Conservation (phyloP, 1,140 invertebrate species). For the Zophobas atratus region DNA sequence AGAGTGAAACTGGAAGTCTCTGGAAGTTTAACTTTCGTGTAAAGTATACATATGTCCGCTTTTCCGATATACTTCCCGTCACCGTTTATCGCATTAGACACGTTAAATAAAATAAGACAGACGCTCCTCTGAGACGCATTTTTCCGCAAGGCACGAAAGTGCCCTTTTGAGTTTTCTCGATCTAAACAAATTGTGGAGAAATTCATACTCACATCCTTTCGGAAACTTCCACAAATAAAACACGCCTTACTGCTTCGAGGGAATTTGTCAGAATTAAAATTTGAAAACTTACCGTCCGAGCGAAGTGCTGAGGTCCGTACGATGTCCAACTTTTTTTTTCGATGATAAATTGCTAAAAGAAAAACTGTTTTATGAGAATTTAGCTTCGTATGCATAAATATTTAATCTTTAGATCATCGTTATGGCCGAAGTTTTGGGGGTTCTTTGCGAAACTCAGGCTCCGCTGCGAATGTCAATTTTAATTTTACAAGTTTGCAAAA, state of each 20-base stretch:
- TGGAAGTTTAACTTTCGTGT: background rate
- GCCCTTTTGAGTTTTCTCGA: slow-evolving; percentile 30
- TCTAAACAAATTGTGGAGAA: slow-evolving; percentile 39
- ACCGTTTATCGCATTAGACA: slow-evolving; percentile 31
- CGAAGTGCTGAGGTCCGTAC: slow-evolving; percentile 19
- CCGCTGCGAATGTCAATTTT: no score
- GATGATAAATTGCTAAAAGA: slow-evolving; percentile 23
- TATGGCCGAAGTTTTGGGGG: background rate
- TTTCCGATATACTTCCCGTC: background rate
- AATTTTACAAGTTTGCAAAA: no score
- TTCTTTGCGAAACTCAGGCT: no score
- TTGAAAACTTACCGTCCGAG: slow-evolving; percentile 13
- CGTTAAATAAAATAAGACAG: slow-evolving; percentile 29
- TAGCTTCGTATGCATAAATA: background rate
- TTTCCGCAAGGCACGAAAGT: slow-evolving; percentile 17
- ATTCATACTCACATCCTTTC: slow-evolving; percentile 25
- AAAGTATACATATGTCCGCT: background rate
- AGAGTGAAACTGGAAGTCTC: background rate
- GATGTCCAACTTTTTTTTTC: slow-evolving; percentile 35
- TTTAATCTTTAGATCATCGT: slow-evolving; percentile 15
- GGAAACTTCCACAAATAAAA: slow-evolving; percentile 13
- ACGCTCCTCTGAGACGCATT: slow-evolving; percentile 24
- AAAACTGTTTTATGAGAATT: background rate
- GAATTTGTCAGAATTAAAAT: slow-evolving; percentile 31
- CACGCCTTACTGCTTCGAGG: slow-evolving; percentile 17